phyloP scores from a whole-genome alignment of 1,140 invertebrate species.

The Elymnias hypermnestra region DNA sequence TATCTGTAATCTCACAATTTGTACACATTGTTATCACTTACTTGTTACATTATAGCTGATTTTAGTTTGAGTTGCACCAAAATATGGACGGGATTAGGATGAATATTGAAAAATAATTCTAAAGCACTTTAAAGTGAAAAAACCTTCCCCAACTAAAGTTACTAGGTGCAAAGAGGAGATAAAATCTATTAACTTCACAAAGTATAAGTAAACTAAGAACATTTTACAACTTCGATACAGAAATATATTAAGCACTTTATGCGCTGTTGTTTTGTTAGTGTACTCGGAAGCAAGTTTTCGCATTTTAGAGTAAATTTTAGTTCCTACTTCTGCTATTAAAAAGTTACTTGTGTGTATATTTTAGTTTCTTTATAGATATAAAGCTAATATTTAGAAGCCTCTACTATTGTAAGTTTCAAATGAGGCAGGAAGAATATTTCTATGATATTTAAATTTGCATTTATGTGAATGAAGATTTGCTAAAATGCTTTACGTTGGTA shows the following conservation, averaged over 20 bases:
- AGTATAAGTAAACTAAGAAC: conserved; percentile 20
- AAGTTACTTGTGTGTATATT: not conserved
- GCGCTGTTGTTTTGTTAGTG: conserved; percentile 10
- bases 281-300: conserved; percentile 7
- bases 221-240: conserved; percentile 20
- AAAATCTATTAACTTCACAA: conserved; percentile 23
- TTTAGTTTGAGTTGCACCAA: too few species aligned
- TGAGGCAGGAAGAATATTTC: too few species aligned
- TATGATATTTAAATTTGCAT: too few species aligned
- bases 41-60: too few species aligned
- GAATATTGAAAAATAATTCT: too few species aligned
- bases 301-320: not conserved
- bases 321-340: conserved; percentile 1
- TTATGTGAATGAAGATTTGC: too few species aligned
- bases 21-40: too few species aligned
- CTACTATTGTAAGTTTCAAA: too few species aligned
- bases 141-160: conserved; percentile 16
- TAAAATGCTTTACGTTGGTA: too few species aligned
- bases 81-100: too few species aligned
- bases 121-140: too few species aligned
- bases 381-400: not conserved
- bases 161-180: conserved; percentile 14
- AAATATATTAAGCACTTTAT: conserved; percentile 21
- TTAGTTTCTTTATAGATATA: not conserved
- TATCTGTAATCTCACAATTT: too few species aligned